Base-by-base conservation (phyloP, 2,797 vertebrate species). In the Gymnothorax javanicus region DNA sequence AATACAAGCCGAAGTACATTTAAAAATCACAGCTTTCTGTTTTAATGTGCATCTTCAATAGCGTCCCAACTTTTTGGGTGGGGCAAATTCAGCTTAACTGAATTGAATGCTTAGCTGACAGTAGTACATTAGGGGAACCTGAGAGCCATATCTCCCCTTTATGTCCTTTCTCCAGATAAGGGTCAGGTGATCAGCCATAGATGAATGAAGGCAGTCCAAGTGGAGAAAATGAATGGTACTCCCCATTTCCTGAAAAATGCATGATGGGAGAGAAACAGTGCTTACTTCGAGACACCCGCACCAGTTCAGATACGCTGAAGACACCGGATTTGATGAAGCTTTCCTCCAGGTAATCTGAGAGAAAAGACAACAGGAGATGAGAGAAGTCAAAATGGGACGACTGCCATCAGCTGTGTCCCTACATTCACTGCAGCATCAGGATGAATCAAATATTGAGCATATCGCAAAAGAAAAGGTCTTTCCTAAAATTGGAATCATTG, bases 281-380 rank as follows among this genome's bases (percentile, higher is more conserved):
- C 98, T 99, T 96, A 99, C 98, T 99, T 98, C 98, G 98, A 93
- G 98, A 99, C 89, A 99, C 98, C 89, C 98, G 97, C 95, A 99
- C 97, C 95, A 99, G 97, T 94, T 99, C 98, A 88, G 98, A 95
- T 92, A 99, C 98, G 88, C 98, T 99, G 97, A 99, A 99, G 94
- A 99, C 98, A 95, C 98, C 98, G 7, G 98, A 99, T 96, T 99
- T 99, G 95, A 99, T 96, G 94, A 99, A 99, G 95, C 98, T 99
- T 95, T 99, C 98, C 91, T 99, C 98, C 94, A 99, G 96, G 94
- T 99, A 99, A 88, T 96, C 98, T 99, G 95, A 85, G 93, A 92
- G 43, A 82, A 73, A 57, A 89, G 1, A 57, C 23, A 87, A 67
- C 12, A 5, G 15, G 73, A 20, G 73, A 20, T 4, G 5, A 15